Evolutionary conservation across 1,140 invertebrate genomes (phyloP), one percentile per base, ranked within the genome.

Genomic region (Megalonaias nervosa): DNA sequence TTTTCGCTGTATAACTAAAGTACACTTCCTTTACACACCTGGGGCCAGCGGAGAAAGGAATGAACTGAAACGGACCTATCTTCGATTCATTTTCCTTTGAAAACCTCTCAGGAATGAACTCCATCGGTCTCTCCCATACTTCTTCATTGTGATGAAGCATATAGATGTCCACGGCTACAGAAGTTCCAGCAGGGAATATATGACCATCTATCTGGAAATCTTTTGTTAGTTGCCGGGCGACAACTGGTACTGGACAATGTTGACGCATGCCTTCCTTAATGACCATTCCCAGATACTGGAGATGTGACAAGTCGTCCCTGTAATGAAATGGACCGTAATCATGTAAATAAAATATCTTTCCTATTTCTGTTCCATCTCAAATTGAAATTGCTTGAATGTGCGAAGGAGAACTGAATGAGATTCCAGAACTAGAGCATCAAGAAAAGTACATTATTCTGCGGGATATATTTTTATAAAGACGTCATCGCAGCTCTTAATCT

Each of bases 181-280:
- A 68, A 0, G 77, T 81, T 31, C 61, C 80, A 26, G 75, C 58
- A 23, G 84, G 82, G 21, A 84, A 75, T 6, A 38, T 31, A 57
- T 71, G 66, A 17, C 77, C 81, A 19, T 81, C 81, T n/a, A 86
- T 72, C 2, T 81, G 74, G 9, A 82, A 17, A 0, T 77, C 57
- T 31, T 82, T 58, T 38, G 66, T 60, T 9, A 67, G 67, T 75
- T 94, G 89, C 81, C 96, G 91, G 3, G 94, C 94, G 81, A 96
- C 95, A n/a, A 94, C 89, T 1, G 95, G 95, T 21, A 91, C 87
- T 0, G 91, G 86, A 4, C 88, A 77, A 75, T 87, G 87, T 57
- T 92, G 74, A 55, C 91, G 79, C 75, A 91, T 81, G 1, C 87
- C 80, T 81, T 92, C 91, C 73, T 91, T 90, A 15, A 92, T 83